These are phyloP conservation scores for Hydrophis major DNA, from an alignment of 2,797 vertebrate genomes.

Conservation along the genomic window DNA sequence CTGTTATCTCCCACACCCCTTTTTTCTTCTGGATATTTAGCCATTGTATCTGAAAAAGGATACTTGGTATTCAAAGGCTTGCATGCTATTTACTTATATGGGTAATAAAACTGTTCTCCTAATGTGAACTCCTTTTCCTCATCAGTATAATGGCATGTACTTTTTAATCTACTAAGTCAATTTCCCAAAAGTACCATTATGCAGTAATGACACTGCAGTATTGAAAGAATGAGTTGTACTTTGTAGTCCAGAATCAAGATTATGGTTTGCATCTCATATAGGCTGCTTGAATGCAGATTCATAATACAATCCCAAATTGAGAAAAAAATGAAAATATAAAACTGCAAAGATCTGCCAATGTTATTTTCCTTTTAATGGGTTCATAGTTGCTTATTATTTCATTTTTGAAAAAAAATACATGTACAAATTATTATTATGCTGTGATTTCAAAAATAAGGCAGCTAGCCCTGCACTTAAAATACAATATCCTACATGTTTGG, in stretches of 20 bases:
- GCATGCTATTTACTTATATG: neutral
- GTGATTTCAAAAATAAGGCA: conserved; percentile 52
- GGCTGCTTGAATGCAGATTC: neutral
- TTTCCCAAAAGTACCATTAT: neutral
- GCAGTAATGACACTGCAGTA: neutral
- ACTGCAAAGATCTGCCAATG: conserved; percentile 32
- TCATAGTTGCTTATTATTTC: conserved; percentile 56
- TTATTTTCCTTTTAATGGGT: conserved; percentile 66
- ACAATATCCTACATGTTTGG: conserved; percentile 50
- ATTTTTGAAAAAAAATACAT: conserved; percentile 57
- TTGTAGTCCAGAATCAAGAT: neutral
- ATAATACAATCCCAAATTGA: neutral
- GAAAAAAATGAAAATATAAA: neutral
- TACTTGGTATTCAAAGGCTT: neutral
- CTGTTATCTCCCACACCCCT: neutral
- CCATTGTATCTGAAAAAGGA: neutral
- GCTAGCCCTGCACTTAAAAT: conserved; percentile 57
- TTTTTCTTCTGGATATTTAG: neutral
- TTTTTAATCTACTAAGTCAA: neutral
- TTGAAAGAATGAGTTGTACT: neutral
- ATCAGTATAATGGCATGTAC: neutral
- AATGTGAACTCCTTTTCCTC: neutral
- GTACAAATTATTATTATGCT: conserved; percentile 57
- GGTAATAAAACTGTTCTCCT: neutral
- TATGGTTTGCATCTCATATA: neutral